phyloP scores from a whole-genome alignment of 2,113 vertebrate genomes.

The Ammodramus savannarum region DNA sequence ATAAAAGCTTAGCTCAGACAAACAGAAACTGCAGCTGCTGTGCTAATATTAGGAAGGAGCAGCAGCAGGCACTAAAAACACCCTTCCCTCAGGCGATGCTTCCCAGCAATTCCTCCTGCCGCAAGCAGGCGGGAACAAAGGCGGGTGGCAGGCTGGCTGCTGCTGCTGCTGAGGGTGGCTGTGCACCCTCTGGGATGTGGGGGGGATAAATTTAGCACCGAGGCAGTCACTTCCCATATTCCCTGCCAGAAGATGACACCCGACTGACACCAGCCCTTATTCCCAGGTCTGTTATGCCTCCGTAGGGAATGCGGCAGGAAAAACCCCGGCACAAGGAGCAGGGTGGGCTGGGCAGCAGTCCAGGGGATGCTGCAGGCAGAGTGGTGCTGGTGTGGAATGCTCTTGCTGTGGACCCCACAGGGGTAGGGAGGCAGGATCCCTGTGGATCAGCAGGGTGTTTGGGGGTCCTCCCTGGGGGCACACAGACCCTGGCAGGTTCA shows the following conservation, averaged over 20 bases:
- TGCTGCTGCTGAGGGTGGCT: background rate
- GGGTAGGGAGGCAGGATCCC: background rate
- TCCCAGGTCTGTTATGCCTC: background rate
- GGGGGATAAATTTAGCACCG: background rate
- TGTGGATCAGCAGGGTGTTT: background rate
- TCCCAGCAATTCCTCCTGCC: background rate
- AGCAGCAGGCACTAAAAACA: background rate
- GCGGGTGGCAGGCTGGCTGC: background rate
- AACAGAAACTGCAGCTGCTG: background rate
- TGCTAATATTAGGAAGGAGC: background rate
- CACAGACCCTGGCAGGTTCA: background rate
- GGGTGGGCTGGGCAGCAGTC: background rate
- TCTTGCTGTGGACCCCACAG: background rate
- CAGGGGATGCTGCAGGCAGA: accelerated
- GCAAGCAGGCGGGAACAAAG: background rate
- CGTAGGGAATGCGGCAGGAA: accelerated
- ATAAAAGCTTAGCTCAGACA: background rate
- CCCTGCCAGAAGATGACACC: background rate
- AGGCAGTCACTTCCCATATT: background rate
- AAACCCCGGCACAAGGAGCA: accelerated
- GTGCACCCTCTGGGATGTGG: background rate
- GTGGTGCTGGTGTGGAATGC: background rate
- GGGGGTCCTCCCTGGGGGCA: background rate
- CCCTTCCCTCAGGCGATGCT: background rate
- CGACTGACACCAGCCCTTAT: background rate